Percentiles rank a stretch among this genome's conserved stretches.
These are phyloP conservation scores for Caenorhabditis angaria DNA, from an alignment of 2,888 invertebrate genomes.

Conservation along the genomic window DNA sequence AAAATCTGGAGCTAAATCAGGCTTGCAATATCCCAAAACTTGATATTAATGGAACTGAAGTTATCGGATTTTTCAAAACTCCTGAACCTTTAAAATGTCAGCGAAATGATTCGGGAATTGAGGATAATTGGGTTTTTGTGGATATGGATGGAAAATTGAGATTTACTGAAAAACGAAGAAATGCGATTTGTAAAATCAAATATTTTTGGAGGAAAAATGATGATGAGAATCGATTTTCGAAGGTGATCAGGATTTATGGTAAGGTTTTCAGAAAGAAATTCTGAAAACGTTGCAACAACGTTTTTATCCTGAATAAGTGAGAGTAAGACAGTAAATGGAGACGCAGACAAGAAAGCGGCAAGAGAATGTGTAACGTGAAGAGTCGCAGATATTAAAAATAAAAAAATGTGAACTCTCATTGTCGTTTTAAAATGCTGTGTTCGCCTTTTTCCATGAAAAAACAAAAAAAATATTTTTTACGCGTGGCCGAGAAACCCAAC, in stretches of 20 bases:
- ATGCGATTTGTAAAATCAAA: conserved; percentile 38
- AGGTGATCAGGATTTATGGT: too few relatives aligned
- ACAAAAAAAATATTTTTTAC: too few relatives aligned
- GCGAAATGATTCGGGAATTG: conserved; percentile 16
- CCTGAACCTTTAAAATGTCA: conserved; percentile 57
- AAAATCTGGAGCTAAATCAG: conserved; percentile 15
- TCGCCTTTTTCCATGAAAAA: too few relatives aligned
- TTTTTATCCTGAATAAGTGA: too few relatives aligned
- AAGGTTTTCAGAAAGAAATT: conserved; percentile 28
- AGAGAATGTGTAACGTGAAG: too few relatives aligned
- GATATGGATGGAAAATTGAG: conserved; percentile 55
- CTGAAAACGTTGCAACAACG: too few relatives aligned
- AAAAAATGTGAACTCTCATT: too few relatives aligned
- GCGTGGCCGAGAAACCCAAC: too few relatives aligned
- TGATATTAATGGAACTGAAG: conserved; percentile 63
- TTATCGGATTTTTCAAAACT: conserved; percentile 57
- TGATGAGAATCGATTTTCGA: conserved; percentile 23
- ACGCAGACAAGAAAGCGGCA: too few relatives aligned
- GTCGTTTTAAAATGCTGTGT: too few relatives aligned
- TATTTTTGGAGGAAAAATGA: conserved; percentile 47
- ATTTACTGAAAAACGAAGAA: conserved; percentile 43
- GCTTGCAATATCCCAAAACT: conserved; percentile 68
- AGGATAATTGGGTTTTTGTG: conserved; percentile 61
- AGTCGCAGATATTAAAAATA: too few relatives aligned
- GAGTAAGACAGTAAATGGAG: too few relatives aligned